phyloP scores from a whole-genome alignment of 2,797 vertebrate genomes.

The Ispidina lecontei region DNA sequence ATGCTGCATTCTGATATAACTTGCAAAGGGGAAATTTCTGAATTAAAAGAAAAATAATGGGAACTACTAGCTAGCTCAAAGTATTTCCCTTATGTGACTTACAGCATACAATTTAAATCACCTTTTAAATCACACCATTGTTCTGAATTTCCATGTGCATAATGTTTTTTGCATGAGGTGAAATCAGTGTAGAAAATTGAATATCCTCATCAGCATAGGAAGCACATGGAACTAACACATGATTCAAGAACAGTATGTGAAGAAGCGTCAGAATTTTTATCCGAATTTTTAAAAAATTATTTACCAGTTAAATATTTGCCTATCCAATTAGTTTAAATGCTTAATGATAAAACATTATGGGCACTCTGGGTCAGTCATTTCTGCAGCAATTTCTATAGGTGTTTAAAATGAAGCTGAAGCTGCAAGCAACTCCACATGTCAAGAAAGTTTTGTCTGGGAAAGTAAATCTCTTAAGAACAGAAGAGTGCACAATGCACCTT shows the following conservation, averaged over 20 bases:
- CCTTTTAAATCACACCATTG: background rate
- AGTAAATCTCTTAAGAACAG: background rate
- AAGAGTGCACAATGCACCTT: background rate
- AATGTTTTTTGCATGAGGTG: background rate
- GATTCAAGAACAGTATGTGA: background rate
- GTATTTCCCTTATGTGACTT: background rate
- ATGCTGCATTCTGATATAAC: background rate
- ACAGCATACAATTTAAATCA: background rate
- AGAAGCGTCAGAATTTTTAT: background rate
- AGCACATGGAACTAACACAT: background rate
- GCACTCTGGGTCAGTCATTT: background rate
- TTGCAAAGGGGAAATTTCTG: background rate
- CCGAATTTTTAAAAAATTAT: no score
- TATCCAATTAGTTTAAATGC: background rate
- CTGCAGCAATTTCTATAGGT: background rate
- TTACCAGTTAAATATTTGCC: background rate
- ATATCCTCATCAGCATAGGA: background rate
- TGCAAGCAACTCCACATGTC: background rate
- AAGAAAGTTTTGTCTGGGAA: background rate
- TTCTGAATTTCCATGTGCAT: background rate
- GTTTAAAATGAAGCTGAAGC: background rate
- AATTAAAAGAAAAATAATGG: background rate
- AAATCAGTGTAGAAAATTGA: background rate
- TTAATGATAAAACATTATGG: background rate
- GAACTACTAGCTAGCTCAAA: background rate